Base-by-base conservation (phyloP, 2,113 vertebrate species). In the Daboia siamensis region DNA sequence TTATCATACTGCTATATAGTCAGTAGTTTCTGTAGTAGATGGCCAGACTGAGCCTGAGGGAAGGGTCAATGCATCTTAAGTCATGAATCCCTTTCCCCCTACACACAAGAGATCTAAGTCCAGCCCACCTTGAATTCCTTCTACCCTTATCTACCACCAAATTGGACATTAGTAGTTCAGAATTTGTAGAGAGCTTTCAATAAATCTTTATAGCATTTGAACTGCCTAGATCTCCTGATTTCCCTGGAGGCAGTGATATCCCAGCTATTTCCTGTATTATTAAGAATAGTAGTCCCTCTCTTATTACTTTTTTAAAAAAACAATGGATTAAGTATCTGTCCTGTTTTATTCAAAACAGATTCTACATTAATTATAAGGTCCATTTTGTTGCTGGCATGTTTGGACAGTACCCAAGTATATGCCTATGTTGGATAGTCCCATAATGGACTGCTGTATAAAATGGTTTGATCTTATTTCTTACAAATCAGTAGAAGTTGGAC, bases 401-500 rank as follows among this genome's bases (percentile, higher is more conserved):
- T 23, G 0, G 44, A 91, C 23, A 51, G 29, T 48, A 93, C 88
- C 91, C 93, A 96, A 93, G 0, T 55, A 90, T 3, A 8, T 88
- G 46, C 89, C 90, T 87, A n/a, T 33, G 17, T 85, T 92, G 86
- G 3, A 0, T 88, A 89, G 90, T 85, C 93, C 88, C 87, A 57
- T 93, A 88, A 91, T 85, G 2, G 95, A 95, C 90, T 85, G 92
- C 51, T 90, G 94, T 84, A 92, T 84, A 9, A 0, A 86, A 46
- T 86, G 92, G 88, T 90, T 92, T 55, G 94, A 59, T 91, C 39
- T 91, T 93, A 95, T 74, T n/a, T 86, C 92, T 88, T n/a, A 87
- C 88, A 39, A 56, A 91, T 21, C 39, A 57, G 88, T 52, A 85
- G 86, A 44, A 92, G 56, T 89, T 93, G 90, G 85, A 91, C 21